Conservation (phyloP, 2,797 vertebrate genomes). For the Toxotes lorentzi region DNA sequence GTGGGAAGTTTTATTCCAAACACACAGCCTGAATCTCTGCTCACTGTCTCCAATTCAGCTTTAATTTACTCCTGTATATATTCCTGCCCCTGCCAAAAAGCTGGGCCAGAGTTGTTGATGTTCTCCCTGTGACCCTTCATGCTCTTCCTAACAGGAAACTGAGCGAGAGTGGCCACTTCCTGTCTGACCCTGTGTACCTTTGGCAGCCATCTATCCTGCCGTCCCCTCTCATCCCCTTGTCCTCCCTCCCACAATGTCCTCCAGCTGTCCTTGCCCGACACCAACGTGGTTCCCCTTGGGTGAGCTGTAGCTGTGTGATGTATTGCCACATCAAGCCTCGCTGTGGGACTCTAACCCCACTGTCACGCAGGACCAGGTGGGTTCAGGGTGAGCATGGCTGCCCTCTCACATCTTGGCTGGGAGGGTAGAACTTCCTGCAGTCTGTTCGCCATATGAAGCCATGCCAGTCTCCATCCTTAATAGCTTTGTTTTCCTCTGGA, state of each 20-base stretch:
- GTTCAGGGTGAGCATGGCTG: slow-evolving; percentile 67
- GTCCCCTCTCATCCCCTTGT: slow-evolving; percentile 51
- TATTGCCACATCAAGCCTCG: slow-evolving; percentile 55
- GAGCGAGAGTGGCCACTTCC: slow-evolving; percentile 70
- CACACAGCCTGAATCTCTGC: slow-evolving; percentile 31
- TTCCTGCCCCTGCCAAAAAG: slow-evolving; percentile 34
- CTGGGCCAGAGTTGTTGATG: slow-evolving; percentile 41
- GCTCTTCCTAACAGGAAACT: slow-evolving; percentile 71
- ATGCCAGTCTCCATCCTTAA: slow-evolving; percentile 41
- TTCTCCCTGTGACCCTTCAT: slow-evolving; percentile 48
- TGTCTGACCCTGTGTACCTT: slow-evolving; percentile 56
- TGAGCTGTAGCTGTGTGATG: slow-evolving; percentile 67
- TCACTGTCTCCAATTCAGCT: slow-evolving; percentile 20
- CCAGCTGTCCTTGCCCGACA: slow-evolving; percentile 69
- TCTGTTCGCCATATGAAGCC: slow-evolving; percentile 32
- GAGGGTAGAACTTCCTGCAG: slow-evolving; percentile 32
- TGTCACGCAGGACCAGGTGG: slow-evolving; percentile 53
- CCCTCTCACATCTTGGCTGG: slow-evolving; percentile 43
- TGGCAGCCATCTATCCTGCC: slow-evolving; percentile 67
- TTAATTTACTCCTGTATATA: slow-evolving; percentile 39
- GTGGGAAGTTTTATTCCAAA: slow-evolving; percentile 43
- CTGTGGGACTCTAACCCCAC: slow-evolving; percentile 59
- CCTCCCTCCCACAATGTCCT: slow-evolving; percentile 64
- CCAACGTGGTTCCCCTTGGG: slow-evolving; percentile 34
- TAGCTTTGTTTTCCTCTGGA: slow-evolving; percentile 58